Evolutionary conservation across 2,888 invertebrate species (phyloP).

Genomic region (Dolichopus griseipennis): DNA sequence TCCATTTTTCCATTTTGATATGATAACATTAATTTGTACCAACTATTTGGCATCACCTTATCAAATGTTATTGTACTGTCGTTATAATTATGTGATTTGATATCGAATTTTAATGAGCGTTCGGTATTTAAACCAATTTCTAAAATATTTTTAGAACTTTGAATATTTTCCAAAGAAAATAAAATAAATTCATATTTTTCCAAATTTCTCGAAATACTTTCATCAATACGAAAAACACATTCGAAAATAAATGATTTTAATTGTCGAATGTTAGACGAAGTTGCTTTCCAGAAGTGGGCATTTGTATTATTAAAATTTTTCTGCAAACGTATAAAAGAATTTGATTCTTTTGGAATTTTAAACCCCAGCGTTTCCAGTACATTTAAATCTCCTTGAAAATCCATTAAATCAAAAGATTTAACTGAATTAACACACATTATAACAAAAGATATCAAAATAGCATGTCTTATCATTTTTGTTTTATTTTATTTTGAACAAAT

Average conservation of each 20-base stretch:
- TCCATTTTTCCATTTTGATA: not conserved
- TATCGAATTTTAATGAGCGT: not conserved
- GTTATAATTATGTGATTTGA: not conserved
- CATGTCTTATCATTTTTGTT: not conserved
- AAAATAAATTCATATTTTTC: not conserved
- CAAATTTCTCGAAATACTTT: not conserved
- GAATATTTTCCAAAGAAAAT: not conserved
- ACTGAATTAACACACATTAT: not conserved
- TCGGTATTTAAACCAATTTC: not conserved
- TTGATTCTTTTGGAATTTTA: not conserved
- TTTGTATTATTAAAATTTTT: not conserved
- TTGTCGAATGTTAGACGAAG: not conserved
- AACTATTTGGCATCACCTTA: not conserved
- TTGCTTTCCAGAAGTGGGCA: not conserved
- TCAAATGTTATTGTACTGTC: not conserved
- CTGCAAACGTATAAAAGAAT: not conserved
- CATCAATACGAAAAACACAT: not conserved
- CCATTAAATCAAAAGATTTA: not conserved
- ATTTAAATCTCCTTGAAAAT: not conserved
- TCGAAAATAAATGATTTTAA: not conserved
- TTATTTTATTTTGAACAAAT: not conserved
- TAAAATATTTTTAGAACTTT: not conserved
- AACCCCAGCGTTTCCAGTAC: not conserved
- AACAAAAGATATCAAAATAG: not conserved
- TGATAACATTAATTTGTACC: not conserved